These are phyloP conservation scores for Campylorhamphus procurvoides DNA, from an alignment of 2,113 vertebrate genomes.

Conservation along the genomic window DNA sequence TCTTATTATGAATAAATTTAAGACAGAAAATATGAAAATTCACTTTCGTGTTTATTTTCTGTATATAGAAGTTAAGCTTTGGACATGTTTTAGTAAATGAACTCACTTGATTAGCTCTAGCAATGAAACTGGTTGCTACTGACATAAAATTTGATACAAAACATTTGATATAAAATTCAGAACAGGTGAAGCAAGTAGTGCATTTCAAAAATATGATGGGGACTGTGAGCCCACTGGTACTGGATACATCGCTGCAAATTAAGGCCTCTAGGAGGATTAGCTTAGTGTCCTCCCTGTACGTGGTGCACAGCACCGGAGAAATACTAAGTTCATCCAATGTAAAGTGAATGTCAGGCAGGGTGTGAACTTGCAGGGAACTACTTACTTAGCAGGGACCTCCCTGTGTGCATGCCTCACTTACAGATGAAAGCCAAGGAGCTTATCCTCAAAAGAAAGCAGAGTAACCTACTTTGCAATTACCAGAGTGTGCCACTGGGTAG, in stretches of 20 bases:
- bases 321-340: neutral
- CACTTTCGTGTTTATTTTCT: conserved; percentile 12
- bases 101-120: neutral
- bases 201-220: neutral
- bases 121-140: neutral
- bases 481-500: neutral
- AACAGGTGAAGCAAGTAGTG: neutral
- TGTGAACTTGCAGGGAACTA: neutral
- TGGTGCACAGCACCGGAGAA: neutral
- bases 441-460: neutral
- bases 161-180: neutral
- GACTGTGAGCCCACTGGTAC: neutral
- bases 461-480: neutral
- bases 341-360: neutral
- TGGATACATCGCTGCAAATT: neutral
- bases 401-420: neutral
- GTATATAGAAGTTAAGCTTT: neutral
- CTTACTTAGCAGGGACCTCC: neutral
- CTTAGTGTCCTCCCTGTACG: rapidly evolving
- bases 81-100: neutral
- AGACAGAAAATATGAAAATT: conserved; percentile 29
- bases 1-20: conserved; percentile 56
- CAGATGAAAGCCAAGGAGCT: neutral
- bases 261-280: neutral
- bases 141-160: neutral